phyloP scores from a whole-genome alignment of 2,888 invertebrate genomes.

The Scelioninae gen. 2 region DNA sequence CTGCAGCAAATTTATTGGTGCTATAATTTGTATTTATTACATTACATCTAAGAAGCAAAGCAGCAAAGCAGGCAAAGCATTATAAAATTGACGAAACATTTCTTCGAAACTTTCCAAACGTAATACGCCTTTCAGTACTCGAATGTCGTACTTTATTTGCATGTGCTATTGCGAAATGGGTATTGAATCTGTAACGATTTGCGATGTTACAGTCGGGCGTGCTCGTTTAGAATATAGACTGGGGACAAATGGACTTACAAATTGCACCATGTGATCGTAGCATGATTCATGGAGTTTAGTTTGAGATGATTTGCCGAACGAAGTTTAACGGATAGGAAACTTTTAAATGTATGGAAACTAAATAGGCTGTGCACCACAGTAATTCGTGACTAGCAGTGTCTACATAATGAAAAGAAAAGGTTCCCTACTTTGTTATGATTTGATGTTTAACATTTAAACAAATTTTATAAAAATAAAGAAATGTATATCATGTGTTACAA shows the following conservation, averaged over 20 bases:
- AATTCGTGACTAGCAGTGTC: slow-evolving; percentile 45
- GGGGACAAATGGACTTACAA: slow-evolving; percentile 49
- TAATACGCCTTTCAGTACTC: slow-evolving; percentile 48
- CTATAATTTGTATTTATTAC: too few species aligned
- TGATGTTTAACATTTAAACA: too few species aligned
- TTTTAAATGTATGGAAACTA: slow-evolving; percentile 42
- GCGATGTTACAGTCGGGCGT: slow-evolving; percentile 53
- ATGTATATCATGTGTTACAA: too few species aligned
- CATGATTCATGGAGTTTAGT: slow-evolving; percentile 44
- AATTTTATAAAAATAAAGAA: too few species aligned
- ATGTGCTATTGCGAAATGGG: slow-evolving; percentile 49
- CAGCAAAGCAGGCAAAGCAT: slow-evolving; percentile 19
- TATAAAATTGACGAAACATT: slow-evolving; percentile 48
- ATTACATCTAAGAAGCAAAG: too few species aligned
- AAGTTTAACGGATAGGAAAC: slow-evolving; percentile 35
- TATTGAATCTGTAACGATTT: slow-evolving; percentile 55
- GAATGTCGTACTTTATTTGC: slow-evolving; percentile 53
- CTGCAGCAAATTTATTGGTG: background rate
- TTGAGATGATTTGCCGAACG: slow-evolving; percentile 37
- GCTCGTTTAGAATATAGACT: slow-evolving; percentile 44
- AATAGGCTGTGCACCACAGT: slow-evolving; percentile 28
- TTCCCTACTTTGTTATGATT: slow-evolving; percentile 42
- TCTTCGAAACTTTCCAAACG: slow-evolving; percentile 53
- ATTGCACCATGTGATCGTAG: slow-evolving; percentile 51
- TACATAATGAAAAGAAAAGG: slow-evolving; percentile 42